These are phyloP conservation scores for Micoletzkya japonica DNA, from an alignment of 2,888 invertebrate species.

Conservation along the genomic window DNA sequence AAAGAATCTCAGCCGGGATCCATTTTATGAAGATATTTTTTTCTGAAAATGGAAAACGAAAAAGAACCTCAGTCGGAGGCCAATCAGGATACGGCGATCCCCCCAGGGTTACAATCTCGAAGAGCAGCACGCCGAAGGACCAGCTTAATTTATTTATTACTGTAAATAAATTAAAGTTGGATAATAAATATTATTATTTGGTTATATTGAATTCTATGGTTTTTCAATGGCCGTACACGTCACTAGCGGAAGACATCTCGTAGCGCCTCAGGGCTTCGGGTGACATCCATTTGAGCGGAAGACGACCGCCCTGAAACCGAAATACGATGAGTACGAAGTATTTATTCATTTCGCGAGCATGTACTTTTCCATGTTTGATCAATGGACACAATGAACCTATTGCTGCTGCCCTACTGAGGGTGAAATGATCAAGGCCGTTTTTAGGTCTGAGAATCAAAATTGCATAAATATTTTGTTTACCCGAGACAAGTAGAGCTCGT, in stretches of 20 bases:
- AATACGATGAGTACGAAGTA: background rate
- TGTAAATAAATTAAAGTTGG: background rate
- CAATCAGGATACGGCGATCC: constrained; percentile 15
- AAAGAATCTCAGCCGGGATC: background rate
- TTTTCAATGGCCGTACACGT: constrained; percentile 2
- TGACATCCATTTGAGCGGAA: constrained; percentile 22
- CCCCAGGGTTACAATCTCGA: constrained; percentile 15
- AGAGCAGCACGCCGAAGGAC: constrained; percentile 13
- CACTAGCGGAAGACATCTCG: constrained; percentile 19
- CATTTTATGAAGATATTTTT: background rate
- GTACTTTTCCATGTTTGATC: too few species aligned
- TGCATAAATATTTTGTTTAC: too few species aligned
- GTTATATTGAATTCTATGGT: background rate
- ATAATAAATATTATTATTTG: background rate
- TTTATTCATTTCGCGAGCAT: too few species aligned
- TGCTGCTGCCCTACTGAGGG: too few species aligned
- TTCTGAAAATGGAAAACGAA: background rate
- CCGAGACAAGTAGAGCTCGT: constrained; percentile 12
- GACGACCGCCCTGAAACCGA: constrained; percentile 12
- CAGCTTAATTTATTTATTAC: background rate
- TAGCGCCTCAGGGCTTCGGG: constrained; percentile 16
- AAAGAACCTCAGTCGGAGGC: constrained; percentile 4
- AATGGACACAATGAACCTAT: too few species aligned
- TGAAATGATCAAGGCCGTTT: too few species aligned
- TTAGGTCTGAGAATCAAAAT: too few species aligned